These are phyloP conservation scores for Grammomys dolichurus DNA, from an alignment of 2,113 vertebrate species.

Conservation along the genomic window DNA sequence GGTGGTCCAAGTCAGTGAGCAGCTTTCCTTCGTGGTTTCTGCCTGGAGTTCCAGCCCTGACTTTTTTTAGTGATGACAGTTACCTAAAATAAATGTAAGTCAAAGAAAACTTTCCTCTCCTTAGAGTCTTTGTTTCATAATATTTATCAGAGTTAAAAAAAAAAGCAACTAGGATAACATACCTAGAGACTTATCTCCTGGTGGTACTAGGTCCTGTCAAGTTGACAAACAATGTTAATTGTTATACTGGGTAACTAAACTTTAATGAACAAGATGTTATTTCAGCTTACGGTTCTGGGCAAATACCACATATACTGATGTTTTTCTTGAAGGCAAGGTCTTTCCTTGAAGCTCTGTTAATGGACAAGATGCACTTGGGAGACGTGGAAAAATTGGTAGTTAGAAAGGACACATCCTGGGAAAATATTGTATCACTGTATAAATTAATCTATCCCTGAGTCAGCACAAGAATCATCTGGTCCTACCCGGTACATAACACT, in stretches of 20 bases:
- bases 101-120: not conserved
- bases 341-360: not conserved
- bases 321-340: not conserved
- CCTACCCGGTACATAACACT: not conserved
- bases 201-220: not conserved
- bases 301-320: not conserved
- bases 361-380: not conserved
- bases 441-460: not conserved
- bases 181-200: not conserved
- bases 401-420: not conserved
- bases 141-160: not conserved
- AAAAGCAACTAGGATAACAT: not conserved
- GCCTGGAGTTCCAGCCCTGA: not conserved
- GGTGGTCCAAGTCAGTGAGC: not conserved
- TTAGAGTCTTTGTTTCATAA: not conserved
- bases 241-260: not conserved
- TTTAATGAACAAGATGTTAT: not conserved
- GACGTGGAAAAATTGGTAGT: not conserved
- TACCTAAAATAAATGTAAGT: not conserved
- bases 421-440: not conserved
- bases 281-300: not conserved
- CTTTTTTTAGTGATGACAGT: not conserved
- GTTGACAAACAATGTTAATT: not conserved
- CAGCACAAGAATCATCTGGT: not conserved
- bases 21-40: not conserved